phyloP scores from a whole-genome alignment of 2,888 invertebrate species.

The Phaedon cochleariae region DNA sequence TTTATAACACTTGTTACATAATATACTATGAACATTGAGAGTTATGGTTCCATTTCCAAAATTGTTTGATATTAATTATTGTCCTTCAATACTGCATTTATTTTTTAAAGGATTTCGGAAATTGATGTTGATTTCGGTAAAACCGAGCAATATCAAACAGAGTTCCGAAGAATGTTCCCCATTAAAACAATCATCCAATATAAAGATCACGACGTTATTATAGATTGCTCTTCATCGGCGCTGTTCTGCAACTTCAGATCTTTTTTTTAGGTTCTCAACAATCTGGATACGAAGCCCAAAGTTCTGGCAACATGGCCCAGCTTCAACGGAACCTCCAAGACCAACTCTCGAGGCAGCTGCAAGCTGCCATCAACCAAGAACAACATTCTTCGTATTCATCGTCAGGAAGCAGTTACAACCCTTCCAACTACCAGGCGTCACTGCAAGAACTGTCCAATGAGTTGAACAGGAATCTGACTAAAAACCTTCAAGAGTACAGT shows the following conservation, averaged over 20 bases:
- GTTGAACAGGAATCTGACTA: slow-evolving; percentile 56
- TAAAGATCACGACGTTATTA: too few relatives aligned
- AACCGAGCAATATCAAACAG: too few relatives aligned
- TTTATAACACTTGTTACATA: too few relatives aligned
- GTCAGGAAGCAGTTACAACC: slow-evolving; percentile 31
- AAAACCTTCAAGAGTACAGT: slow-evolving; percentile 50
- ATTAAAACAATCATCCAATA: too few relatives aligned
- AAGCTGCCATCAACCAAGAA: slow-evolving; percentile 44
- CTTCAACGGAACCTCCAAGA: slow-evolving; percentile 50
- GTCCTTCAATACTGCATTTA: too few relatives aligned
- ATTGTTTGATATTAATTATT: too few relatives aligned
- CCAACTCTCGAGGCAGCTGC: slow-evolving; percentile 53
- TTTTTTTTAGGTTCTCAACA: slow-evolving; percentile 19
- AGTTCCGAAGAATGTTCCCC: too few relatives aligned
- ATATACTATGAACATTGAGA: too few relatives aligned
- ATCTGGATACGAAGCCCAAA: slow-evolving; percentile 14
- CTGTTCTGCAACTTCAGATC: background rate
- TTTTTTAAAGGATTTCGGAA: too few relatives aligned
- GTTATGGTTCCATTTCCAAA: too few relatives aligned
- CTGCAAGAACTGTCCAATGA: slow-evolving; percentile 55
- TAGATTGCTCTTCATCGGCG: too few relatives aligned
- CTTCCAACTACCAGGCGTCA: slow-evolving; percentile 46
- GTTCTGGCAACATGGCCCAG: slow-evolving; percentile 33
- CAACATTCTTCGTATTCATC: slow-evolving; percentile 22
- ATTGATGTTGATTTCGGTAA: too few relatives aligned